phyloP scores from a whole-genome alignment of 2,113 vertebrate species.

The Cyprinodon tularosa region DNA sequence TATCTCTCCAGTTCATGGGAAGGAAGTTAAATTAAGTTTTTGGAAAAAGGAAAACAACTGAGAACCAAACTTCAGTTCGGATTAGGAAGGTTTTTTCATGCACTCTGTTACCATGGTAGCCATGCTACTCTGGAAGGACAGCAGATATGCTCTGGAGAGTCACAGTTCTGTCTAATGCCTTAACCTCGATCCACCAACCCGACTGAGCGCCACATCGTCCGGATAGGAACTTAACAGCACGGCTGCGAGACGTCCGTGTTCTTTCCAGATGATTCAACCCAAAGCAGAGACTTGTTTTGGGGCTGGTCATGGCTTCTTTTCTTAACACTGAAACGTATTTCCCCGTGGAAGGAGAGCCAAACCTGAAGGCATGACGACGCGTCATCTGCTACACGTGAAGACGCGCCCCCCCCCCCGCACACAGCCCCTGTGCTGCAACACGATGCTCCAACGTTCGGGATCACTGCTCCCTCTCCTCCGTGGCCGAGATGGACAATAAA shows the following conservation, averaged over 20 bases:
- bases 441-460: slow-evolving; percentile 34
- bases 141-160: slow-evolving; percentile 42
- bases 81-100: slow-evolving; percentile 14
- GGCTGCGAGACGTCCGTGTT: slow-evolving; percentile 9
- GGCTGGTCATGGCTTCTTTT: slow-evolving; percentile 34
- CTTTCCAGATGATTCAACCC: slow-evolving; percentile 35
- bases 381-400: slow-evolving; percentile 18
- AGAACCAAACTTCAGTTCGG: slow-evolving; percentile 51
- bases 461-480: slow-evolving; percentile 2
- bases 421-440: slow-evolving; percentile 39
- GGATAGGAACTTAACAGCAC: slow-evolving; percentile 26
- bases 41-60: slow-evolving; percentile 1
- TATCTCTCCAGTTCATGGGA: slow-evolving; percentile 61
- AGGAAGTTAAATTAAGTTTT: slow-evolving; percentile 53
- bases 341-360: slow-evolving; percentile 46
- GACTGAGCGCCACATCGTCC: slow-evolving; percentile 1
- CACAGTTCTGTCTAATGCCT: slow-evolving; percentile 79
- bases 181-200: slow-evolving; percentile 67
- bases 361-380: slow-evolving; percentile 25
- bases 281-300: slow-evolving; percentile 33
- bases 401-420: not conserved
- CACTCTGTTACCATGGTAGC: slow-evolving; percentile 32
- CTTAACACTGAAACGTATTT: slow-evolving; percentile 39
- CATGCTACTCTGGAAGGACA: slow-evolving; percentile 43
- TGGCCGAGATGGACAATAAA: not conserved